phyloP scores from a whole-genome alignment of 37 sponge, comb jelly and placozoan species.

The Theonella swinhoei region DNA sequence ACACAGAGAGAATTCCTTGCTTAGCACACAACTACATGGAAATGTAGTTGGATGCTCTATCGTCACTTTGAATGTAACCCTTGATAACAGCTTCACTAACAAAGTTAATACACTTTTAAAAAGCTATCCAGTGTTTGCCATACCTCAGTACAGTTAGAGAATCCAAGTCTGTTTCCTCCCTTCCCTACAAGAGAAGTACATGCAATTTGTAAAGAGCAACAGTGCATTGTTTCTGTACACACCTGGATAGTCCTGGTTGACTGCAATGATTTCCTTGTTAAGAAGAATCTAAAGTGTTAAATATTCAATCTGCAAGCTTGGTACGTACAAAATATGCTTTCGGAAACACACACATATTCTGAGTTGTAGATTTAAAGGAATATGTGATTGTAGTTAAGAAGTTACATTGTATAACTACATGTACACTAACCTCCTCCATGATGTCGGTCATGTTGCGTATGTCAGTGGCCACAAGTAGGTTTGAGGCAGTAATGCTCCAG shows the following conservation, averaged over 20 bases:
- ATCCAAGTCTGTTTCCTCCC: constrained; percentile 51
- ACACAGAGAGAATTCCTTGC: no score
- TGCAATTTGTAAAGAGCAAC: neutral
- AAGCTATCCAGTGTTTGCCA: neutral
- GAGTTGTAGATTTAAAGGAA: neutral
- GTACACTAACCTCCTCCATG: constrained; percentile 55
- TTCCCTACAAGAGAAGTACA: constrained; percentile 20
- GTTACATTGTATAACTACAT: neutral
- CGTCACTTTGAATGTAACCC: constrained; percentile 5
- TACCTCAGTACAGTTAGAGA: constrained; percentile 18
- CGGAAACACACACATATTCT: neutral
- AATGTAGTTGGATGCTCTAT: no score
- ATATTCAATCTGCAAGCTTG: neutral
- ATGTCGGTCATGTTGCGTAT: constrained; percentile 75
- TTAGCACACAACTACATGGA: no score
- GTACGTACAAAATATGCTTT: neutral
- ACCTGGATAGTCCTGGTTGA: constrained; percentile 79
- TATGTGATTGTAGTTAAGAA: no score
- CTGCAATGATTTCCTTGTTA: constrained; percentile 78
- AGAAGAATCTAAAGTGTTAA: constrained; percentile 65
- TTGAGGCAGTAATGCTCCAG: constrained; percentile 73
- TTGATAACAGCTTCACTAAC: neutral
- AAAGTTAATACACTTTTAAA: neutral
- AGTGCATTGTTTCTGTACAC: neutral
- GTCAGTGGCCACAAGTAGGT: constrained; percentile 80